Evolutionary conservation across 92 coral and sea anemone genomes (phyloP), one percentile per base, ranked within the genome.

Genomic region (Zoanthus sociatus): DNA sequence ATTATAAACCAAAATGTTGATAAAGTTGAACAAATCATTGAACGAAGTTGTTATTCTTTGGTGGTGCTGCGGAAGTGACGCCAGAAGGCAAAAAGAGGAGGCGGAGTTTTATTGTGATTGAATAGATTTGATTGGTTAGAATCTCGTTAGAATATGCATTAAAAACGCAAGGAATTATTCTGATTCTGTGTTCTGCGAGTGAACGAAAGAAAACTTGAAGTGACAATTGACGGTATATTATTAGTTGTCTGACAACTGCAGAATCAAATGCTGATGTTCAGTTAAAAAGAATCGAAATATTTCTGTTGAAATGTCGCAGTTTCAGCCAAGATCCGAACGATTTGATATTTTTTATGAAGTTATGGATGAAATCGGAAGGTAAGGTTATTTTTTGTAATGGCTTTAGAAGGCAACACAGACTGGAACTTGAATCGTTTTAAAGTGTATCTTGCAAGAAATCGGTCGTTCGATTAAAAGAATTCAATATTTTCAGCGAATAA

Each of bases 291-390:
- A 67, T 46, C 61, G 47, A 66, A 81, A 78, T 33, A 20, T 18
- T 56, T 58, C 70, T 64, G 70, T 9, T 20, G 69, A 81, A 13
- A 94, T 94, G 97, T 86, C 92, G 51, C 73, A 54, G 32, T 66
- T 92, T 61, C 77, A 68, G 54, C 93, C 97, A 10, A 86, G 91
- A 42, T 83, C 93, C 13, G 98, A 95, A 47, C 88, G 93, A 51
- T 89, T 95, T 64, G 98, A 95, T 33, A 93, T 91, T 86, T 87
- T 86, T 79, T 95, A 93, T 83, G 98, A 95, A 17, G 92, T 95
- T 82, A 92, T 83, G 88, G 93, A 87, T 56, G 93, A 95, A 82
- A 95, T 95, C 13, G 98, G 98, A 53, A 91, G 98, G 98, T 95
- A 71, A 44, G 70, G 12, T 42, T 7, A 69, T 50, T 64, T 79